phyloP scores from a whole-genome alignment of 2,113 vertebrate species.

The Otus sunia region DNA sequence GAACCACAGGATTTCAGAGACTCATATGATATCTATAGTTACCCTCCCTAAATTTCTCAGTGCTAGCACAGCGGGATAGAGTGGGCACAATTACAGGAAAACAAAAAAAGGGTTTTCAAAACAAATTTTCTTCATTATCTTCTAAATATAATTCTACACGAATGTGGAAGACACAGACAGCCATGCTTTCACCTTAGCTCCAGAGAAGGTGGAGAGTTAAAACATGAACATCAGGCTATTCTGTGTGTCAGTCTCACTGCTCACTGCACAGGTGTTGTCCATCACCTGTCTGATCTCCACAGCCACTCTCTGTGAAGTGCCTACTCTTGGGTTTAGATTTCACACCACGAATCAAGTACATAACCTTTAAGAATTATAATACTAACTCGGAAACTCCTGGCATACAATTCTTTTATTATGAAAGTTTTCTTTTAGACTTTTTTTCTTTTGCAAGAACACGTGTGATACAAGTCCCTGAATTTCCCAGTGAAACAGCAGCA shows the following conservation, averaged over 20 bases:
- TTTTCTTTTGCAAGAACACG: not conserved
- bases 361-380: not conserved
- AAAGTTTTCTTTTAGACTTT: not conserved
- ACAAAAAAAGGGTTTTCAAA: not conserved
- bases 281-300: not conserved
- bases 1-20: not conserved
- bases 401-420: not conserved
- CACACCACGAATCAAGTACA: not conserved
- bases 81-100: not conserved
- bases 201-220: not conserved
- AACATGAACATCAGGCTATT: not conserved
- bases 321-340: not conserved
- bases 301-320: not conserved
- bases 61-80: not conserved
- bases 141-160: not conserved
- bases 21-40: not conserved
- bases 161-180: not conserved
- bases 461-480: not conserved
- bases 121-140: not conserved
- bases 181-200: not conserved
- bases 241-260: not conserved
- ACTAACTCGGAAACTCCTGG: not conserved
- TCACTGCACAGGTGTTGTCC: not conserved
- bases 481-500: not conserved
- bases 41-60: not conserved